Conservation (phyloP, 2,888 invertebrate genomes). For the Melanostoma mellinum region DNA sequence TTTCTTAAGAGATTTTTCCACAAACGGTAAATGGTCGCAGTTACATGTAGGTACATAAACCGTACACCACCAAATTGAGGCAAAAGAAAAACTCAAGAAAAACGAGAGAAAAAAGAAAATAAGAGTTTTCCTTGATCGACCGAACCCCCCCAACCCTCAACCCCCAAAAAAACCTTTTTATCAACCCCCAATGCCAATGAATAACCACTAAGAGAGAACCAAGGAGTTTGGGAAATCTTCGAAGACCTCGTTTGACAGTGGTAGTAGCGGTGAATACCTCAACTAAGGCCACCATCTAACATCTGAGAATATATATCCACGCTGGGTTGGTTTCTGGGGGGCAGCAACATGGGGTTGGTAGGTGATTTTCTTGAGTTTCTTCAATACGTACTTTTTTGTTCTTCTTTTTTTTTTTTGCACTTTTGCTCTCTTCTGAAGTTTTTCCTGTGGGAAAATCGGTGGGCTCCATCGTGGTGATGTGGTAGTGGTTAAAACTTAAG, state of each 20-base stretch:
- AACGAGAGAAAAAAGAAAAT: slow-evolving; percentile 47
- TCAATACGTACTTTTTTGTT: slow-evolving; percentile 8
- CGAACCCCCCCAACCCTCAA: background rate
- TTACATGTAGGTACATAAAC: slow-evolving; percentile 66
- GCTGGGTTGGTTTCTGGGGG: background rate
- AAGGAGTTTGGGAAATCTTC: slow-evolving; percentile 62
- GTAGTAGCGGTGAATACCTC: slow-evolving; percentile 63
- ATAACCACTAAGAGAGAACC: slow-evolving; percentile 60
- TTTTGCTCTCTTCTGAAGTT: slow-evolving; percentile 57
- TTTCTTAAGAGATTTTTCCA: slow-evolving; percentile 73
- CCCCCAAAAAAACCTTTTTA: background rate
- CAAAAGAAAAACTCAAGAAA: slow-evolving; percentile 56
- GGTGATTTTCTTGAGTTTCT: slow-evolving; percentile 56
- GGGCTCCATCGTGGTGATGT: slow-evolving; percentile 72
- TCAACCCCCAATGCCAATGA: slow-evolving; percentile 36
- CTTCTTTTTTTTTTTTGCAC: slow-evolving; percentile 32
- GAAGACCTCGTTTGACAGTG: slow-evolving; percentile 51
- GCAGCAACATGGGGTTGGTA: background rate
- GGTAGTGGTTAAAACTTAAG: slow-evolving; percentile 72
- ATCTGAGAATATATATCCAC: slow-evolving; percentile 34
- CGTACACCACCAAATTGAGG: slow-evolving; percentile 62
- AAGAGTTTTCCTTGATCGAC: slow-evolving; percentile 26
- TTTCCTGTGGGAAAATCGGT: slow-evolving; percentile 72
- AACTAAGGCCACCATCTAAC: slow-evolving; percentile 53
- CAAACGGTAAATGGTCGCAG: slow-evolving; percentile 71